Evolutionary conservation across 2,797 vertebrate species (phyloP).

Genomic region (Stomatorhinus walkeri): DNA sequence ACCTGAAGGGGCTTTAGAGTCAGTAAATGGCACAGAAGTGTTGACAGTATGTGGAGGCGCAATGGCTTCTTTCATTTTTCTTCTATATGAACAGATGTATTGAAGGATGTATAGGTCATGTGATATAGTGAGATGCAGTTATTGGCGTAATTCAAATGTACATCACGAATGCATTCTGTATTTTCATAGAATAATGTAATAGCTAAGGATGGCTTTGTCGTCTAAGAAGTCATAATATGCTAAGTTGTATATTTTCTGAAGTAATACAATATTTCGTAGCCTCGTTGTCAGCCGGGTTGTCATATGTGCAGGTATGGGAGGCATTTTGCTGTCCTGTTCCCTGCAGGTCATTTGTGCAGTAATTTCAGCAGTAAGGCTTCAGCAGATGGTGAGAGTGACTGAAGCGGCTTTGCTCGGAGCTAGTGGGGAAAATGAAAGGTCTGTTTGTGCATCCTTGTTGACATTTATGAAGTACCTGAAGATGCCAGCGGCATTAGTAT

Average conservation of each 20-base stretch:
- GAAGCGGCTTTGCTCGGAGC: background rate
- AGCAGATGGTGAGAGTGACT: background rate
- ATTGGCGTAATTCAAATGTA: background rate
- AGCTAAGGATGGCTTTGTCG: background rate
- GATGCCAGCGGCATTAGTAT: background rate
- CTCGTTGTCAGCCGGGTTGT: constrained; percentile 34
- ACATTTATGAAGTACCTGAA: background rate
- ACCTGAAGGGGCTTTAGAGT: background rate
- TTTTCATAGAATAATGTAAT: background rate
- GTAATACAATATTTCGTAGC: constrained; percentile 27
- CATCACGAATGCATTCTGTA: background rate
- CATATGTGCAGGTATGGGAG: constrained; percentile 44
- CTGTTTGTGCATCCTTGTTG: background rate
- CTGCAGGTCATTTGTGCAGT: background rate
- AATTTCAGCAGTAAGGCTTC: background rate
- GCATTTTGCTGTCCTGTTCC: background rate
- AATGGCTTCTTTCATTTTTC: background rate
- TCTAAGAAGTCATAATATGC: background rate
- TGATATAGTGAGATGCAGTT: background rate
- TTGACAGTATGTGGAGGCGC: background rate
- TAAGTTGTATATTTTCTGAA: background rate
- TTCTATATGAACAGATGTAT: background rate
- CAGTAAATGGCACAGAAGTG: background rate
- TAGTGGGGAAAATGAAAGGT: background rate
- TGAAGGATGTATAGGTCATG: background rate